Percentiles rank a stretch among this genome's conserved stretches.
These are phyloP conservation scores for Drosophila mojavensis DNA, from an alignment of 1,140 invertebrate genomes.

Conservation along the genomic window DNA sequence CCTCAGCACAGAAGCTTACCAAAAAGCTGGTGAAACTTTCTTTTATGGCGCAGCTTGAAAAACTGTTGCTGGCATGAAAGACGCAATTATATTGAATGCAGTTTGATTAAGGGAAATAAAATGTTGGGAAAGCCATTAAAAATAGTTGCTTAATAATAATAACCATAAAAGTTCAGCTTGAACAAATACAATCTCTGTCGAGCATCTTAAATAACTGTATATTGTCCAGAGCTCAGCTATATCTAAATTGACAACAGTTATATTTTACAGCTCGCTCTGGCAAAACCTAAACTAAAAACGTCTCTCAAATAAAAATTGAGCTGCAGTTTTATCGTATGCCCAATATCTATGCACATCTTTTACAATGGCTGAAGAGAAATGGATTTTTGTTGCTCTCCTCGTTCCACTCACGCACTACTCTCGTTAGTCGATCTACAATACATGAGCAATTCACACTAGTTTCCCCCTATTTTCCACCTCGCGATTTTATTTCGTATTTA, in stretches of 20 bases:
- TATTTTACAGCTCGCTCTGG: no score
- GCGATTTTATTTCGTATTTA: not conserved
- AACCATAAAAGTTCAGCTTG: no score
- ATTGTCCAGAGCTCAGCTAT: no score
- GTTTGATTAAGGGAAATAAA: not conserved
- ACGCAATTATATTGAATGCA: slow-evolving; percentile 13
- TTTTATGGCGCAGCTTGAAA: slow-evolving; percentile 8
- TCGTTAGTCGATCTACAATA: slow-evolving; percentile 17
- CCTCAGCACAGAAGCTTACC: slow-evolving; percentile 20
- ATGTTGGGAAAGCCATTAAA: not conserved
- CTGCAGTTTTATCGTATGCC: no score
- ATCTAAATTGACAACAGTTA: no score
- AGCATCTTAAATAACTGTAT: no score
- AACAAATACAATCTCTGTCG: no score
- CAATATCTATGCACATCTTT: no score
- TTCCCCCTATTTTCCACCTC: not conserved
- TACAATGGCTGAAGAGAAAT: not conserved
- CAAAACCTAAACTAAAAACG: no score
- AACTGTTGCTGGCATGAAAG: not conserved
- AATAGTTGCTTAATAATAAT: not conserved
- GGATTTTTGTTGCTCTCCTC: not conserved
- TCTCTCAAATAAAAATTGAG: no score
- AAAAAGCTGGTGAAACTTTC: not conserved
- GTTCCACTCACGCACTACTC: not conserved
- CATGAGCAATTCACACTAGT: slow-evolving; percentile 38